These are phyloP conservation scores for Morbakka virulenta DNA, from an alignment of 30 jellyfish, hydroid and myxozoan genomes.

Conservation along the genomic window DNA sequence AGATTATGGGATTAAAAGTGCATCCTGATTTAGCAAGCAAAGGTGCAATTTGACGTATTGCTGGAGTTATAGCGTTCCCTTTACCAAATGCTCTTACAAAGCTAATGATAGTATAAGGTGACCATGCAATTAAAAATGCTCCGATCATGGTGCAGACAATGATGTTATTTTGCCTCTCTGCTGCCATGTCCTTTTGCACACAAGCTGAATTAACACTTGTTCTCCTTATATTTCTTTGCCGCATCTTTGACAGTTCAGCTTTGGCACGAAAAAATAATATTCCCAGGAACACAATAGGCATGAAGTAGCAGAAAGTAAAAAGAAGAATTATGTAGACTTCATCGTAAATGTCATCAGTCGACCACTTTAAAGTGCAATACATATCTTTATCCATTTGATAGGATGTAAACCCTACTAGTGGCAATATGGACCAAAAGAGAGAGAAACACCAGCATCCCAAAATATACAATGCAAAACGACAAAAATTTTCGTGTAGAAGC, in stretches of 20 bases:
- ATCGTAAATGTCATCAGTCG: neutral
- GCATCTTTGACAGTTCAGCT: neutral
- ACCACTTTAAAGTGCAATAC: constrained; percentile 52
- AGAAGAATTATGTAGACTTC: constrained; percentile 17
- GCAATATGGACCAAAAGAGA: constrained; percentile 9
- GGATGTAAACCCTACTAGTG: constrained; percentile 29
- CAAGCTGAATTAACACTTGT: neutral
- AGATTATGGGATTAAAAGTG: neutral
- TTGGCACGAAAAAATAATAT: constrained; percentile 8
- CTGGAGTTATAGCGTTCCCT: neutral
- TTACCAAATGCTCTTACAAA: constrained; percentile 1
- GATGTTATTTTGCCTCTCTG: constrained; percentile 34
- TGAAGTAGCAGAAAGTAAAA: constrained; percentile 6
- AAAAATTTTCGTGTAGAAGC: neutral
- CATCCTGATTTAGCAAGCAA: constrained; percentile 37
- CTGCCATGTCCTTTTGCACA: constrained; percentile 8
- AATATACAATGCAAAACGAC: neutral
- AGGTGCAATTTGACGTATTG: constrained; percentile 13
- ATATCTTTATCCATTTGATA: constrained; percentile 12
- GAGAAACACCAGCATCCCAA: constrained; percentile 25
- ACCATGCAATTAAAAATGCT: constrained; percentile 45
- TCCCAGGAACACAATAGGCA: constrained; percentile 14
- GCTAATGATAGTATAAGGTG: constrained; percentile 46
- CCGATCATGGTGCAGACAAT: constrained; percentile 36
- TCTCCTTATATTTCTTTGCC: neutral